Conservation (phyloP, 2,113 vertebrate species). For the Hippoglossus stenolepis region DNA sequence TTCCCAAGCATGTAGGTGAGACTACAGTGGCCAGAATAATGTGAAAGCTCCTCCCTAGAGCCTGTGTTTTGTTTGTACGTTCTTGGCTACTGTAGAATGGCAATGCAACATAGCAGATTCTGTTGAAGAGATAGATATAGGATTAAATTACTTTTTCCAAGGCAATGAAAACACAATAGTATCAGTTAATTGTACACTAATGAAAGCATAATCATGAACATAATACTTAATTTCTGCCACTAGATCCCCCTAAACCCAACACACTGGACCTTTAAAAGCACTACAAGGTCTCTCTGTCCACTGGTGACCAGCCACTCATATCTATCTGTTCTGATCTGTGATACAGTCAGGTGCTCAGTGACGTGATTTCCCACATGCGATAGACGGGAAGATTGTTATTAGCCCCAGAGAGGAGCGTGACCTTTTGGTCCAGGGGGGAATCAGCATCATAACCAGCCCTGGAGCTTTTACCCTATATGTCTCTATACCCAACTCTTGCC, state of each 20-base stretch:
- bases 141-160: background rate
- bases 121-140: background rate
- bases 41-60: background rate
- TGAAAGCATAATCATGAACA: background rate
- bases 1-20: background rate
- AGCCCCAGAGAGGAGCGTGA: conserved; percentile 11
- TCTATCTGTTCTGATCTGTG: conserved; percentile 20
- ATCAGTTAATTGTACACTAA: background rate
- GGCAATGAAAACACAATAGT: background rate
- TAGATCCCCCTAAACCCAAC: background rate
- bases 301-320: conserved; percentile 1
- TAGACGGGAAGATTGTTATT: conserved; percentile 18
- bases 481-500: conserved; percentile 8
- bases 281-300: background rate
- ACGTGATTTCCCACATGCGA: conserved; percentile 18
- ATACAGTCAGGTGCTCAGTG: conserved; percentile 29
- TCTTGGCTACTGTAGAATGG: background rate
- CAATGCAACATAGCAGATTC: background rate
- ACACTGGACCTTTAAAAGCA: background rate
- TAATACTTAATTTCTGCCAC: background rate
- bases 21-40: background rate
- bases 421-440: conserved; percentile 24
- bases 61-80: background rate
- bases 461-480: conserved; percentile 47
- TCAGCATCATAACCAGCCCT: conserved; percentile 26